These are phyloP conservation scores for Graphium colonna DNA, from an alignment of 2,888 invertebrate genomes.

Conservation along the genomic window DNA sequence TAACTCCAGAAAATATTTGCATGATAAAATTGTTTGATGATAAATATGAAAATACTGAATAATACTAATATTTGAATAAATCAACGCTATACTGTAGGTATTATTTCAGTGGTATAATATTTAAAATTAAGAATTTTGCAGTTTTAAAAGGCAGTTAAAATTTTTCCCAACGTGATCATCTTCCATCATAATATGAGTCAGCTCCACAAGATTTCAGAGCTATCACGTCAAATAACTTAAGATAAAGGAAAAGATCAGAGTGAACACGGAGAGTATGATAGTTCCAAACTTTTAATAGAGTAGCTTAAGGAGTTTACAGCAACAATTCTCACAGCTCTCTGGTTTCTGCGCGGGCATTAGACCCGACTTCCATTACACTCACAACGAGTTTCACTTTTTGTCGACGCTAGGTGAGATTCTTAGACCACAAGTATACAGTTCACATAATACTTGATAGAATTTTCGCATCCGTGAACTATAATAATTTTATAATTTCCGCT, in stretches of 20 bases:
- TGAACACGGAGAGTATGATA: constrained; percentile 2
- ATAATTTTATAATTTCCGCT: too few relatives aligned
- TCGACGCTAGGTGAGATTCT: constrained; percentile 11
- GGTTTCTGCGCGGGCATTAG: constrained; percentile 7
- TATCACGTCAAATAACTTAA: constrained; percentile 1
- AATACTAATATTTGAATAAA: too few relatives aligned
- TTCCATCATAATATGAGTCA: neutral
- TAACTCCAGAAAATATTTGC: too few relatives aligned
- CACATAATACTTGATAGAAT: too few relatives aligned
- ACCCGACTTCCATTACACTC: constrained; percentile 6
- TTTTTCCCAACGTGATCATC: neutral
- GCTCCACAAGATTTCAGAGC: neutral
- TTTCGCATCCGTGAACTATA: too few relatives aligned
- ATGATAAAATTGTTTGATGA: too few relatives aligned
- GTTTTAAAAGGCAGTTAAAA: too few relatives aligned
- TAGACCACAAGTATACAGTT: too few relatives aligned
- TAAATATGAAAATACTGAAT: too few relatives aligned
- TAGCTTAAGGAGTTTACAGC: constrained; percentile 14
- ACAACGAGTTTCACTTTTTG: constrained; percentile 11
- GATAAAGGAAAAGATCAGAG: neutral
- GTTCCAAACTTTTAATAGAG: constrained; percentile 18
- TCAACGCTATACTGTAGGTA: too few relatives aligned
- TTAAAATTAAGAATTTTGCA: too few relatives aligned
- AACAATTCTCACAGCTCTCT: constrained; percentile 10
- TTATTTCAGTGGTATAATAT: too few relatives aligned